Evolutionary conservation across 2,113 vertebrate species (phyloP).

Genomic region (Solenodon paradoxus): DNA sequence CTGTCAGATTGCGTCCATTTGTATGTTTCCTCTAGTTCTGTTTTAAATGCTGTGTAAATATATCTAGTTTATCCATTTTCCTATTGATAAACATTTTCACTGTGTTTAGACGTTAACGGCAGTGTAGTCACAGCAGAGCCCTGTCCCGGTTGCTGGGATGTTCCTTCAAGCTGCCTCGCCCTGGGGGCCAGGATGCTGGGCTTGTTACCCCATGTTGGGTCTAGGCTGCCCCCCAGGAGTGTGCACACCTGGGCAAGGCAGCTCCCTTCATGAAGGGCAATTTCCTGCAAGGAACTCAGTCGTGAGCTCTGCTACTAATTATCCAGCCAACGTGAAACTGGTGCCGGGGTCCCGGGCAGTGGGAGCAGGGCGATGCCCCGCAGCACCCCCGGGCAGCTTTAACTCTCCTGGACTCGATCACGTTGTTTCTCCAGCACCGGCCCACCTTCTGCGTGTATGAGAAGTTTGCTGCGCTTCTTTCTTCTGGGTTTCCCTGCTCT

Average conservation of each 20-base stretch:
- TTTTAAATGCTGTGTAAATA: not conserved
- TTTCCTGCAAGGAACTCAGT: not conserved
- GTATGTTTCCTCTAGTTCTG: not conserved
- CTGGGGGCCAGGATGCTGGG: not conserved
- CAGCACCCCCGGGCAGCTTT: not conserved
- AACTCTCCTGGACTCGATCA: not conserved
- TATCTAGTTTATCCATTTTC: not conserved
- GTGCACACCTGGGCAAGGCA: not conserved
- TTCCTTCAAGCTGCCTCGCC: not conserved
- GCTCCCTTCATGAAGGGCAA: not conserved
- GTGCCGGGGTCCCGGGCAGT: not conserved
- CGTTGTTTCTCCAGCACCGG: not conserved
- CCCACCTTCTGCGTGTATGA: not conserved
- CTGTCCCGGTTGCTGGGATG: not conserved
- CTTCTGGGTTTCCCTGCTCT: not conserved
- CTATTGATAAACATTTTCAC: not conserved
- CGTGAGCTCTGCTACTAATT: not conserved
- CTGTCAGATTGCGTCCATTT: not conserved
- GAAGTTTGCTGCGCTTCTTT: not conserved
- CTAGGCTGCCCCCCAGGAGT: not conserved
- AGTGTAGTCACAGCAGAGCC: not conserved
- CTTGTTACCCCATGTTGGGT: not conserved
- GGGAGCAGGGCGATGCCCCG: not conserved
- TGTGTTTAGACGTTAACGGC: not conserved
- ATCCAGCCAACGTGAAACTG: not conserved